Percentiles rank a stretch among this genome's conserved stretches.
Evolutionary conservation across 2,888 invertebrate genomes (phyloP).

Genomic region (Salticus scenicus): DNA sequence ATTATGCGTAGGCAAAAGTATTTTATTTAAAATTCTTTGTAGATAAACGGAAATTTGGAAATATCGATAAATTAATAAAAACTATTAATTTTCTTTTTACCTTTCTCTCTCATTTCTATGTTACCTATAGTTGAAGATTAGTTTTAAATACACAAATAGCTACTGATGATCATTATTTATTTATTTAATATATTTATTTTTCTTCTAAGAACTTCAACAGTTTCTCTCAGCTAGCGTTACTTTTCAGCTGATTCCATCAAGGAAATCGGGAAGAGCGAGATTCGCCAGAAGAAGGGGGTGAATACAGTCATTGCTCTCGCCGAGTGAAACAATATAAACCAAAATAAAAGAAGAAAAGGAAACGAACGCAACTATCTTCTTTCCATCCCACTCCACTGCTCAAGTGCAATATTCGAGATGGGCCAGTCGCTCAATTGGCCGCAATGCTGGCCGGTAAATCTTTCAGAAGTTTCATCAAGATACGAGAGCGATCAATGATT

Average conservation of each 20-base stretch:
- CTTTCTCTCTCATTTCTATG: no score
- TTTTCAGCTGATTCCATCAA: not conserved
- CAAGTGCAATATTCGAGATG: slow-evolving; percentile 44
- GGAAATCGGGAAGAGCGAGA: not conserved
- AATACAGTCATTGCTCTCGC: not conserved
- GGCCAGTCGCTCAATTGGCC: slow-evolving; percentile 17
- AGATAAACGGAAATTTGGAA: no score
- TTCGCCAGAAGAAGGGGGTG: not conserved
- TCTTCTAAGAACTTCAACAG: no score
- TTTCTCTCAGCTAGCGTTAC: no score
- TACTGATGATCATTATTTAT: no score
- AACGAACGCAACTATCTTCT: not conserved
- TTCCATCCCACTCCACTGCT: not conserved
- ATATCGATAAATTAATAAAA: no score
- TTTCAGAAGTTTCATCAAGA: slow-evolving; percentile 43
- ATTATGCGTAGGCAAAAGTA: no score
- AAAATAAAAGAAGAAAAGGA: not conserved
- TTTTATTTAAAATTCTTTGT: no score
- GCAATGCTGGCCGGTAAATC: slow-evolving; percentile 31
- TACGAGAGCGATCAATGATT: slow-evolving; percentile 34
- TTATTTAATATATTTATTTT: no score
- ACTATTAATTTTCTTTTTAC: no score
- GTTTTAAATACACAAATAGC: no score
- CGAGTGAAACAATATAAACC: not conserved
- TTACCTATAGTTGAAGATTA: no score